These are phyloP conservation scores for Mythimna ferrago DNA, from an alignment of 2,888 invertebrate species.

Conservation along the genomic window DNA sequence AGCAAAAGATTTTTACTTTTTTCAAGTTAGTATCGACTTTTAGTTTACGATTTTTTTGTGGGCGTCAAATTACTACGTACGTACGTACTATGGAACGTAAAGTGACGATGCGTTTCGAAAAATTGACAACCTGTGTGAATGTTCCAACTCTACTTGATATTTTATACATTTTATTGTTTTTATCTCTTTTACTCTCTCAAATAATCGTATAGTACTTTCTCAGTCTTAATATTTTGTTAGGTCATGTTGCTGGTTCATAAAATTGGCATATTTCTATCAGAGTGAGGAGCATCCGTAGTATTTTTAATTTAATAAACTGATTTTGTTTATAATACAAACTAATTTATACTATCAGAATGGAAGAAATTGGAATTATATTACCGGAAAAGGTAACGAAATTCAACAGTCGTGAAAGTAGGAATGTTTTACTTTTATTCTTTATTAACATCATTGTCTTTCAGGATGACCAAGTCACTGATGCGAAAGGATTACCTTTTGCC, in stretches of 20 bases:
- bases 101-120: slow-evolving; percentile 73
- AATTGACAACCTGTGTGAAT: slow-evolving; percentile 18
- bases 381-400: slow-evolving; percentile 94
- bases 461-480: slow-evolving; percentile 93
- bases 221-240: slow-evolving; percentile 33
- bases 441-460: slow-evolving; percentile 59
- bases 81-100: slow-evolving; percentile 57
- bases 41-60: too few relatives aligned
- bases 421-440: neutral
- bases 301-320: slow-evolving; percentile 24
- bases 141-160: neutral
- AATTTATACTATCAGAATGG: slow-evolving; percentile 89
- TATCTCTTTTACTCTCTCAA: slow-evolving; percentile 23
- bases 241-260: slow-evolving; percentile 28
- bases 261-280: slow-evolving; percentile 17
- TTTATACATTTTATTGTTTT: slow-evolving; percentile 24
- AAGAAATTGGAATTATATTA: slow-evolving; percentile 95
- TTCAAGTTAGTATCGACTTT: too few relatives aligned
- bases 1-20: too few relatives aligned
- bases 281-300: slow-evolving; percentile 14
- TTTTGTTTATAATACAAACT: slow-evolving; percentile 28
- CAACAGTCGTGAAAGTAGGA: neutral
- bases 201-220: neutral
- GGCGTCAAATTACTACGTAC: too few relatives aligned
- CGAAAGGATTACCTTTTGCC: slow-evolving; percentile 92